phyloP scores from a whole-genome alignment of 2,888 invertebrate genomes.

The Synergus itoensis region DNA sequence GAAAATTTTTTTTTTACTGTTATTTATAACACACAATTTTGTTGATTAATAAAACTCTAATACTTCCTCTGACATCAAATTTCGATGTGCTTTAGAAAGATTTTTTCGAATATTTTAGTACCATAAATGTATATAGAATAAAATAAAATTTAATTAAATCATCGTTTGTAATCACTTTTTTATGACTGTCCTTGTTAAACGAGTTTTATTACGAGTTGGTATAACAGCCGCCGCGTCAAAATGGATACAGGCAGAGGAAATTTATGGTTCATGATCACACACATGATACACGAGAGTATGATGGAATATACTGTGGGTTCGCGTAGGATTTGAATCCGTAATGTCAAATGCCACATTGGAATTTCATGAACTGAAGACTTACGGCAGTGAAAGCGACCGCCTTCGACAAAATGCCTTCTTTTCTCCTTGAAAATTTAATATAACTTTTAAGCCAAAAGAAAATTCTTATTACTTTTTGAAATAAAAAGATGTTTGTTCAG shows the following conservation, averaged over 20 bases:
- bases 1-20: neutral
- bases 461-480: neutral
- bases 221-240: neutral
- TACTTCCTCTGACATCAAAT: too few species aligned
- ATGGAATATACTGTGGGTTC: neutral
- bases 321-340: neutral
- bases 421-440: neutral
- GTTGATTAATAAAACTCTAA: neutral
- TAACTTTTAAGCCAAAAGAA: neutral
- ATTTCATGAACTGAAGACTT: slow-evolving; percentile 15
- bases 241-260: neutral
- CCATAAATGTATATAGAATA: neutral
- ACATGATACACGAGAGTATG: neutral
- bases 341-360: slow-evolving; percentile 5
- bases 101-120: neutral
- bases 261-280: neutral
- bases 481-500: too few species aligned
- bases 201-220: neutral
- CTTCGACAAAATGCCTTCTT: neutral
- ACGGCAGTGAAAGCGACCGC: neutral
- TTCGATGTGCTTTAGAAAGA: too few species aligned
- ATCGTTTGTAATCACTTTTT: neutral
- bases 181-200: neutral
- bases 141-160: neutral
- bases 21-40: too few species aligned